These are phyloP conservation scores for Frankliniella fusca DNA, from an alignment of 2,888 invertebrate genomes.

Conservation along the genomic window DNA sequence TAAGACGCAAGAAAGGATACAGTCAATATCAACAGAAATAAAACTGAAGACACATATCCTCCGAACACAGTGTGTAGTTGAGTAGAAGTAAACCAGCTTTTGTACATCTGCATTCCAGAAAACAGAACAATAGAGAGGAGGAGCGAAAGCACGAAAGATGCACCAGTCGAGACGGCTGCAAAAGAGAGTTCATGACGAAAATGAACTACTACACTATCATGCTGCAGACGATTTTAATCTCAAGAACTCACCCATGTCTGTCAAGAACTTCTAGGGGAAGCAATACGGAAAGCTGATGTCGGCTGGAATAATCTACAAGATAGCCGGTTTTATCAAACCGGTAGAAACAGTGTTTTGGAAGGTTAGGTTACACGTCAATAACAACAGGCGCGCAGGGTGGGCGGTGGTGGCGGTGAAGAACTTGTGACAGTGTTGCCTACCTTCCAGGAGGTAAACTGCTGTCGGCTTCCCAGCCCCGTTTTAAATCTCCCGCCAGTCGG, in stretches of 20 bases:
- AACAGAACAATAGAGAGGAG: constrained; percentile 79
- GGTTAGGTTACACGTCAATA: neutral
- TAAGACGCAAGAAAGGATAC: constrained; percentile 56
- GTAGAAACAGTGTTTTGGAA: neutral
- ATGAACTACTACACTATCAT: neutral
- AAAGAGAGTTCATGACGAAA: constrained; percentile 44
- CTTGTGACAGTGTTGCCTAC: too few relatives aligned
- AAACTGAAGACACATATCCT: constrained; percentile 79
- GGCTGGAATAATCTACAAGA: neutral
- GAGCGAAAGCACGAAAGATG: constrained; percentile 72
- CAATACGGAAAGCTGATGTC: neutral
- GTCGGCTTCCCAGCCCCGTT: too few relatives aligned
- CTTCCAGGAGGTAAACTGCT: too few relatives aligned
- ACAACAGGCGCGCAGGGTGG: too few relatives aligned
- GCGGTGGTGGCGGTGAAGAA: too few relatives aligned
- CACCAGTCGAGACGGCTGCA: constrained; percentile 67
- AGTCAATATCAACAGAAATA: constrained; percentile 81
- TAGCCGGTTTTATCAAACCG: neutral
- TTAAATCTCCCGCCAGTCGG: too few relatives aligned
- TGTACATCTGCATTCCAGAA: constrained; percentile 90
- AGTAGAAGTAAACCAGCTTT: constrained; percentile 69
- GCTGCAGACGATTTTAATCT: neutral
- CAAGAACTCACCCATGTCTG: neutral
- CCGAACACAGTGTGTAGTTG: constrained; percentile 82
- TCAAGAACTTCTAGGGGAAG: neutral